A percentile compares a stretch with the other conserved stretches of the same genome.
Conservation (phyloP, 2,113 vertebrate species). For the Ceratotherium simum region DNA sequence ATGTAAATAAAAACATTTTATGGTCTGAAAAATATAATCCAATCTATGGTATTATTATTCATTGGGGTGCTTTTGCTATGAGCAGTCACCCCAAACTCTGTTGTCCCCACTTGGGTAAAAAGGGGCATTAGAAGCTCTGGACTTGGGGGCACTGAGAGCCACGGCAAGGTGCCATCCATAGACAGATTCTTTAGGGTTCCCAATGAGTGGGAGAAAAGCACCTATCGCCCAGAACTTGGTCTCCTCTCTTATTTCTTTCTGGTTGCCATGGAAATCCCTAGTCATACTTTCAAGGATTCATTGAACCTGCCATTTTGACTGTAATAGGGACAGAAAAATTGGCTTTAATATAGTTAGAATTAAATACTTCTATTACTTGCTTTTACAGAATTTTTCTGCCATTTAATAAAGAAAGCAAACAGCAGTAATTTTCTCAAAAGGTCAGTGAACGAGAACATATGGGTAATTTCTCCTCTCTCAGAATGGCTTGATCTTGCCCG, state of each 20-base stretch:
- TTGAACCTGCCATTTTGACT: slow-evolving; percentile 40
- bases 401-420: slow-evolving; percentile 74
- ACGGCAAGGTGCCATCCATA: not conserved
- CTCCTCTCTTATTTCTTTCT: slow-evolving; percentile 17
- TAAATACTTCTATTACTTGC: slow-evolving; percentile 66
- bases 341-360: slow-evolving; percentile 64
- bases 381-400: slow-evolving; percentile 46
- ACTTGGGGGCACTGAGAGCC: not conserved
- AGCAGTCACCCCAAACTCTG: not conserved
- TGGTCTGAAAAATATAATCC: slow-evolving; percentile 4
- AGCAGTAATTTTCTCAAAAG: slow-evolving; percentile 68
- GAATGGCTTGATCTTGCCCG: slow-evolving; percentile 51
- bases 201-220: not conserved
- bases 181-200: not conserved
- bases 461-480: slow-evolving; percentile 34
- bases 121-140: not conserved
- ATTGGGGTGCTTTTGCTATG: not conserved
- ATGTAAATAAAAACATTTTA: not conserved
- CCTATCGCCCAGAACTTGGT: slow-evolving; percentile 6
- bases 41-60: not conserved
- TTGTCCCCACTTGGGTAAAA: not conserved
- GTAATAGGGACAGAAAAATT: slow-evolving; percentile 57
- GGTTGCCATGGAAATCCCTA: slow-evolving; percentile 50
- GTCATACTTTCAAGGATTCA: slow-evolving; percentile 62
- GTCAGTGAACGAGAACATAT: slow-evolving; percentile 67